Percentiles rank a stretch among this genome's conserved stretches.
Conservation (phyloP, 2,888 invertebrate genomes). For the Anorthoa munda region DNA sequence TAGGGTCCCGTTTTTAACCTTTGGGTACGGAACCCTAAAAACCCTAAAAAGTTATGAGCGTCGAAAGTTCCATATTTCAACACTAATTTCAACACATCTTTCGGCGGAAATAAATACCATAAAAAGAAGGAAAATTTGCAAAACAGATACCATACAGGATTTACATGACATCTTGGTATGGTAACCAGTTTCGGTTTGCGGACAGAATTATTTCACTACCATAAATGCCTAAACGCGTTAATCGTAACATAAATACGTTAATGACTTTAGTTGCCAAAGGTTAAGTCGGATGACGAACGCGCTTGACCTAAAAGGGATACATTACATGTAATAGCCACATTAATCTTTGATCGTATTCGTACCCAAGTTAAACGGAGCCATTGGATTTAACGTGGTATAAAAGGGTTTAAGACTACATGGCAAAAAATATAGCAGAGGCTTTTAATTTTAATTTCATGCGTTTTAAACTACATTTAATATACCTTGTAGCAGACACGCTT, state of each 20-base stretch:
- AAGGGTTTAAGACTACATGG: neutral
- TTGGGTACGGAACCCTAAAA: too few species aligned
- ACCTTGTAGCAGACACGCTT: too few species aligned
- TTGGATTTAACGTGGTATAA: neutral
- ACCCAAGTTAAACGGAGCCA: conserved; percentile 14
- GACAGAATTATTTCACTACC: conserved; percentile 14
- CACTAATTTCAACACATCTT: too few species aligned
- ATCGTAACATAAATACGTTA: conserved; percentile 17
- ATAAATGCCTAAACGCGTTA: neutral
- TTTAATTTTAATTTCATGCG: too few species aligned
- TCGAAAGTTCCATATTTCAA: too few species aligned
- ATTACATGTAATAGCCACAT: conserved; percentile 39
- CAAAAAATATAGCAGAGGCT: neutral
- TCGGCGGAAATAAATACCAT: too few species aligned
- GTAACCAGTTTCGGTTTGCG: neutral
- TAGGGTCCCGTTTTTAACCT: too few species aligned
- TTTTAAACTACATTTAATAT: too few species aligned
- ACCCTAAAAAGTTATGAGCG: too few species aligned
- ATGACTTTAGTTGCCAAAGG: conserved; percentile 13
- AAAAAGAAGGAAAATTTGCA: too few species aligned
- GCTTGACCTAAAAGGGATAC: conserved; percentile 39
- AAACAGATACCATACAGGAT: too few species aligned
- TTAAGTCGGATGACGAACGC: conserved; percentile 23
- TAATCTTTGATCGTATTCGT: conserved; percentile 34
- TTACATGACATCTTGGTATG: neutral